Conservation (phyloP, 1,140 invertebrate genomes). For the Zaprionus ornatus region DNA sequence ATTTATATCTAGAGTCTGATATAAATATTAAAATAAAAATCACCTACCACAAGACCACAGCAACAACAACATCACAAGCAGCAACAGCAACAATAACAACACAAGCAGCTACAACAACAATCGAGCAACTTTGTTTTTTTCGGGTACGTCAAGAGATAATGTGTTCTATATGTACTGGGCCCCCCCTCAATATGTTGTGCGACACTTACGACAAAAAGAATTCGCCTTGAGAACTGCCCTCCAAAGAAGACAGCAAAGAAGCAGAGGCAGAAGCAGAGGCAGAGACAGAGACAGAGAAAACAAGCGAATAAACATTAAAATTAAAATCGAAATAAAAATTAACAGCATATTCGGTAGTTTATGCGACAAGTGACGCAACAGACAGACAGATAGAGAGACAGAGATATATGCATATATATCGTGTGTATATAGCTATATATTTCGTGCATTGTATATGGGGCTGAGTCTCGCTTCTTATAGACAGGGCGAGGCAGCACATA, state of each 20-base stretch:
- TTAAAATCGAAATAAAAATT: slow-evolving; percentile 37
- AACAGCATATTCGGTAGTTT: slow-evolving; percentile 42
- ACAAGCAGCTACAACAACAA: slow-evolving; percentile 29
- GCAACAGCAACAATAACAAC: slow-evolving; percentile 17
- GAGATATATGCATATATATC: background rate
- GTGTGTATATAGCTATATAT: background rate
- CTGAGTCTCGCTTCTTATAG: slow-evolving; percentile 22
- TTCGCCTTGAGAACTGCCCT: slow-evolving; percentile 1
- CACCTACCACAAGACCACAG: slow-evolving; percentile 38
- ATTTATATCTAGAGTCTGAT: slow-evolving; percentile 81
- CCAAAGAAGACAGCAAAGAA: background rate
- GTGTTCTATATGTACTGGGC: slow-evolving; percentile 57
- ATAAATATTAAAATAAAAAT: slow-evolving; percentile 78
- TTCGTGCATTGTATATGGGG: background rate
- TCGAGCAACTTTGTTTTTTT: slow-evolving; percentile 33
- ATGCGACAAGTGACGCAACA: background rate
- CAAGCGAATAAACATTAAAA: slow-evolving; percentile 44
- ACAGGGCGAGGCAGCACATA: slow-evolving; percentile 24
- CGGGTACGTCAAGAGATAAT: slow-evolving; percentile 78
- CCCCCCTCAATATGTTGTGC: slow-evolving; percentile 40
- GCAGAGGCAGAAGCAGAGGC: background rate
- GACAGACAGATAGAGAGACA: background rate
- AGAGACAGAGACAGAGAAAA: slow-evolving; percentile 21
- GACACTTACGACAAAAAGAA: slow-evolving; percentile 38
- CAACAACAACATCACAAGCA: slow-evolving; percentile 54